Base-by-base conservation (phyloP, 2,113 vertebrate species). In the Myiagra hebetior region DNA sequence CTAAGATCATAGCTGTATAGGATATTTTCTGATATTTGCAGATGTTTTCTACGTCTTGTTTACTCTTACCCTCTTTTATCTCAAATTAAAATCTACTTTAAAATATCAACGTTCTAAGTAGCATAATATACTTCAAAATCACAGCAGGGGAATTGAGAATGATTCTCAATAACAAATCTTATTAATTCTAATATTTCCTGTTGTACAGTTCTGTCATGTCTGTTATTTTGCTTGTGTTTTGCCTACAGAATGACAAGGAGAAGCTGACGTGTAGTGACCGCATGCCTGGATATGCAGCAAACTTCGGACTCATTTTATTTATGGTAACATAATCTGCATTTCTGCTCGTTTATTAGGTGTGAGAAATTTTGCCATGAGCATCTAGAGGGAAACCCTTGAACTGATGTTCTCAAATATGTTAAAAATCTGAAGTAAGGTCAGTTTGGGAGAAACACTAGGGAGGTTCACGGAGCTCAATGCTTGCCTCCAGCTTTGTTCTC, bases 201-300 rank as follows among this genome's bases (percentile, higher is more conserved):
- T 7, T 59, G 44, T 20, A 33, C 33, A 39, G 15, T 74, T 85
- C 27, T 53, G 11, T 64, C 52, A 88, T 57, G 4, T 60, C 35
- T 88, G 12, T 72, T 70, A 7, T 57, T 92, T 93, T 75, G 18
- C 35, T 67, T 80, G 37, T 93, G 35, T 95, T 93, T 96, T 95
- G 33, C 67, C 67, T 23, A 15, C 83, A 98, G 98, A 94, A 94
- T 85, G 98, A 98, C 91, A 98, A 98, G 72, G 98, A 99, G 77
- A 99, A 99, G 89, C 96, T 99, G 90, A 99, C 98, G 9, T 99
- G 99, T 98, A 99, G 96, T 92, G 99, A 99, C 89, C 98, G 99
- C 52, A 96, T 99, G 86, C 98, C 98, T 78, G 99, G 99, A 85
- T 99, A 98, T 85, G 97, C 99, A 95, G 98, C 99, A 83, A 99